Percentiles rank a stretch among this genome's conserved stretches.
These are phyloP conservation scores for Corydoras sp. DNA, from an alignment of 2,113 vertebrate genomes.

Conservation along the genomic window DNA sequence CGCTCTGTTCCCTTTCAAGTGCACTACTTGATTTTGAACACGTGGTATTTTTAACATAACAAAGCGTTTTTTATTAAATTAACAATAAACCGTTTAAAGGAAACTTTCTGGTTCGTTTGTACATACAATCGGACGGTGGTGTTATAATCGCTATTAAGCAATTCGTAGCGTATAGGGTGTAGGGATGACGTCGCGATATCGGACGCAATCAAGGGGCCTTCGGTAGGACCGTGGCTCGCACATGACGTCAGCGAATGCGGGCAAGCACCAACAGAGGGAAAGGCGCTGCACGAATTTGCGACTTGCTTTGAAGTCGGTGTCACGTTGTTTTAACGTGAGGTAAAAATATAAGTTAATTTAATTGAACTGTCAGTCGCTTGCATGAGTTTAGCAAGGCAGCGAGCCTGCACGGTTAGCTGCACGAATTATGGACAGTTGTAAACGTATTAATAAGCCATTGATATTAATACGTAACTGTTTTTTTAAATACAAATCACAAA, in stretches of 20 bases:
- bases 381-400: too few relatives aligned
- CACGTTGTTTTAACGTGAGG: not conserved
- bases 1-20: not conserved
- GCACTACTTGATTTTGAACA: not conserved
- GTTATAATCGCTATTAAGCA: not conserved
- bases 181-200: not conserved
- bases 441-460: not conserved
- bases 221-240: conserved; percentile 4
- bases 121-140: too few relatives aligned
- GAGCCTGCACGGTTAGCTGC: not conserved
- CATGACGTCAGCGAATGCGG: conserved; percentile 7
- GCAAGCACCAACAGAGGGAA: conserved; percentile 16
- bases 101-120: too few relatives aligned
- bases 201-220: conserved; percentile 4
- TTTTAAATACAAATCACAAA: too few relatives aligned
- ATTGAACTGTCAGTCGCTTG: too few relatives aligned
- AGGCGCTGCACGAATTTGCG: conserved; percentile 2
- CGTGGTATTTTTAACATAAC: too few relatives aligned
- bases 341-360: not conserved
- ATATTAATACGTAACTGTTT: too few relatives aligned
- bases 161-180: not conserved
- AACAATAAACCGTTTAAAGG: too few relatives aligned
- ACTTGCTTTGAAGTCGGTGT: conserved; percentile 19
- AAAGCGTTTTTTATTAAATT: too few relatives aligned
- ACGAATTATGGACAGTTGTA: not conserved